These are phyloP conservation scores for Meloidogyne exigua DNA, from an alignment of 1,140 invertebrate genomes.

Conservation along the genomic window DNA sequence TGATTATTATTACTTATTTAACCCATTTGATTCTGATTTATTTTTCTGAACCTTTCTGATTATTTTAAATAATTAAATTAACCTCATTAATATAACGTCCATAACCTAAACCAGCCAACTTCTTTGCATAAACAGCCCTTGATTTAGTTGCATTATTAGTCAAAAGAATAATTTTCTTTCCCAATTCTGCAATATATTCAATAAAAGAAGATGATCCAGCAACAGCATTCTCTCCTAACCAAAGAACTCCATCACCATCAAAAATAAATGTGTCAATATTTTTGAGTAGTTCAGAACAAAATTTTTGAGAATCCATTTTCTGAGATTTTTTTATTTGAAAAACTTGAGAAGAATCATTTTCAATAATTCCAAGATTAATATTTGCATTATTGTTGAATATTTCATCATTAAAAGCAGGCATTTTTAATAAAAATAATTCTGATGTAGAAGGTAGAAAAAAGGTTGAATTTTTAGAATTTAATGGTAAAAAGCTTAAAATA, in stretches of 20 bases:
- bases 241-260: slow-evolving; percentile 61
- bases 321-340: slow-evolving; percentile 10
- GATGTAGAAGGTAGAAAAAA: not conserved
- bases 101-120: slow-evolving; percentile 56
- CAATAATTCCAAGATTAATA: not conserved
- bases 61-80: too few relatives aligned
- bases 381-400: not conserved
- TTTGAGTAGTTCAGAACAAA: slow-evolving; percentile 38
- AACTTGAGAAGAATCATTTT: not conserved
- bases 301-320: slow-evolving; percentile 34
- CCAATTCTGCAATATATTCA: slow-evolving; percentile 42
- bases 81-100: slow-evolving; percentile 29
- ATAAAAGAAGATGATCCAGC: slow-evolving; percentile 54
- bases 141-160: slow-evolving; percentile 62
- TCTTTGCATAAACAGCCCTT: slow-evolving; percentile 59
- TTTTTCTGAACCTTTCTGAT: too few relatives aligned
- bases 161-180: slow-evolving; percentile 56
- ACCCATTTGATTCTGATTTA: slow-evolving; percentile 19
- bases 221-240: slow-evolving; percentile 56
- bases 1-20: too few relatives aligned
- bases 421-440: not conserved
- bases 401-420: slow-evolving; percentile 15
- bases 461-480: not conserved
- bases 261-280: slow-evolving; percentile 63
- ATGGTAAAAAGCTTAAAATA: not conserved